Conservation (phyloP, 2,888 invertebrate genomes). For the Alloscopus bannaensis region DNA sequence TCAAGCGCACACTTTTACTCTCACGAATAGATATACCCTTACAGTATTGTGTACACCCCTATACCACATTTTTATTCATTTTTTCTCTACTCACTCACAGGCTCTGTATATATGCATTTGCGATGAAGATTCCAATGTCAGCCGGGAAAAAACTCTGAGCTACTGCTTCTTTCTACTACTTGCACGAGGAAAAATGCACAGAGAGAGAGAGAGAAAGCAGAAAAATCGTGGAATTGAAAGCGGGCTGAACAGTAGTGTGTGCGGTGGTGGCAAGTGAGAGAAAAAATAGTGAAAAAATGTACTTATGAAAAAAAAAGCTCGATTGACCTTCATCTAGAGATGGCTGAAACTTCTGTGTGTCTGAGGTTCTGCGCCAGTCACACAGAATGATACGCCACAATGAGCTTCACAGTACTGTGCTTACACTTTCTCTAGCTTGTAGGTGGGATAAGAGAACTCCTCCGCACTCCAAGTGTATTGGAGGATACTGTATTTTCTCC, state of each 20-base stretch:
- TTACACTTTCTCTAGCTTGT: constrained; percentile 24
- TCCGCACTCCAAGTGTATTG: constrained; percentile 22
- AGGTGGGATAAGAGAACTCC: constrained; percentile 33
- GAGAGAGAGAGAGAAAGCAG: constrained; percentile 40
- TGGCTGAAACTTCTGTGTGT: constrained; percentile 46
- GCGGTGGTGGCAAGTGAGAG: constrained; percentile 36
- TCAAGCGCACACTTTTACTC: neutral
- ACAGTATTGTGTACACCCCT: constrained; percentile 38
- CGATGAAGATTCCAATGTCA: constrained; percentile 52
- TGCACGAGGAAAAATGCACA: constrained; percentile 49
- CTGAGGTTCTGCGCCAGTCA: constrained; percentile 63
- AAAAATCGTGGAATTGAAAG: constrained; percentile 51
- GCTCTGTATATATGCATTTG: neutral
- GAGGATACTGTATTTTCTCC: constrained; percentile 45
- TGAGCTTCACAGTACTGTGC: constrained; percentile 7
- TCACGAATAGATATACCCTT: constrained; percentile 13
- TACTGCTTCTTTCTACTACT: constrained; percentile 37
- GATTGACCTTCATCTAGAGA: constrained; percentile 69
- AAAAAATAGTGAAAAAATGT: constrained; percentile 49
- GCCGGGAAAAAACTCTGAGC: constrained; percentile 57
- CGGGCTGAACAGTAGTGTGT: constrained; percentile 7
- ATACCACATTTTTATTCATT: constrained; percentile 37
- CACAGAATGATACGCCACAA: constrained; percentile 18
- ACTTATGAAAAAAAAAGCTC: constrained; percentile 63
- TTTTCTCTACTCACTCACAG: neutral